Conservation (phyloP, 2,113 vertebrate genomes). For the Rutilus rutilus region DNA sequence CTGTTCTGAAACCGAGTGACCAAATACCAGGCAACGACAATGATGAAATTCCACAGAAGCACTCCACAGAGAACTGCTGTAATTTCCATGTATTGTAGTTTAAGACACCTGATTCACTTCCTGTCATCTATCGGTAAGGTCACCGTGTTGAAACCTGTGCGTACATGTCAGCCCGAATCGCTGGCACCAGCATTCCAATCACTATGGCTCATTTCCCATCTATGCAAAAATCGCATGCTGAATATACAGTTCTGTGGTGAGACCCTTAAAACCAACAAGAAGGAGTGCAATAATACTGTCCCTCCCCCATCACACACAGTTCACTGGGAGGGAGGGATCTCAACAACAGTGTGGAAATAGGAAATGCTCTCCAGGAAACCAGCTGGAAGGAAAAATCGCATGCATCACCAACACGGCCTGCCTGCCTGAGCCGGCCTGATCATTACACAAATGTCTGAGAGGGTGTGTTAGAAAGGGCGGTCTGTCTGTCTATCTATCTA, state of each 20-base stretch:
- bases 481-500: background rate
- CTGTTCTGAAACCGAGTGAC: background rate
- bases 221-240: background rate
- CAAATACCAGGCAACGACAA: background rate
- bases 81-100: background rate
- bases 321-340: background rate
- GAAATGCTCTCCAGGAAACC: slow-evolving; percentile 12
- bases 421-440: background rate
- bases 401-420: background rate
- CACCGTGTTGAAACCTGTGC: background rate
- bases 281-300: background rate
- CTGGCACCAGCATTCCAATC: slow-evolving; percentile 5
- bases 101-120: background rate
- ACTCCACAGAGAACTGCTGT: background rate
- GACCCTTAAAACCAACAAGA: background rate
- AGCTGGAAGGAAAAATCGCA: slow-evolving; percentile 1
- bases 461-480: background rate
- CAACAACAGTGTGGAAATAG: background rate
- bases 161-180: background rate
- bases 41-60: background rate
- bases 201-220: background rate
- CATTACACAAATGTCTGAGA: background rate
- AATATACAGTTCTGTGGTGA: background rate
- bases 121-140: background rate
- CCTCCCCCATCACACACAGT: background rate